Evolutionary conservation across 2,113 vertebrate genomes (phyloP).

Genomic region (Kryptolebias marmoratus): DNA sequence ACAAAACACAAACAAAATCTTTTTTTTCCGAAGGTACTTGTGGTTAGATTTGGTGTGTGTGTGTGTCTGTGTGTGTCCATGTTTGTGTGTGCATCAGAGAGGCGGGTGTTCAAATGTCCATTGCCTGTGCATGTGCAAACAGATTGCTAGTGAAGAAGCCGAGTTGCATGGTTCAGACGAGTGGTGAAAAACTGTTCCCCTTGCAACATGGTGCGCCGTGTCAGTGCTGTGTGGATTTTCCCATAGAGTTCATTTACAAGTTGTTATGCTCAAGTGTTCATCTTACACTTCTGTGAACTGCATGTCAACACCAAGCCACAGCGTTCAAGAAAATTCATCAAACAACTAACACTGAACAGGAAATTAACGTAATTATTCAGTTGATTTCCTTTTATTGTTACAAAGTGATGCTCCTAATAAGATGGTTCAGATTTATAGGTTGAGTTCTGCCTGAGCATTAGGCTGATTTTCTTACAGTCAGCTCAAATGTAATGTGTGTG

Average conservation of each 20-base stretch:
- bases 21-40: constrained; percentile 65
- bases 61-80: not conserved
- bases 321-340: constrained; percentile 14
- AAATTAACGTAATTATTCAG: not conserved
- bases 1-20: constrained; percentile 35
- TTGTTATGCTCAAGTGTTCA: constrained; percentile 13
- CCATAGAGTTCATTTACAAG: constrained; percentile 23
- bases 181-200: constrained; percentile 47
- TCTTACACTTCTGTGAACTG: constrained; percentile 25
- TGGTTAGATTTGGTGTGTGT: constrained; percentile 42
- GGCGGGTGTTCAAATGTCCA: constrained; percentile 65
- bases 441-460: not conserved
- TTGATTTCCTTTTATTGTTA: not conserved
- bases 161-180: constrained; percentile 53
- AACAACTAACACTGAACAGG: not conserved
- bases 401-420: not conserved
- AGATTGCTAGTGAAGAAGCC: constrained; percentile 67
- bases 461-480: constrained; percentile 10
- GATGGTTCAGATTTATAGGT: too few relatives aligned
- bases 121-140: constrained; percentile 67
- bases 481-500: constrained; percentile 37
- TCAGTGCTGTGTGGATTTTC: constrained; percentile 4
- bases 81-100: constrained; percentile 45
- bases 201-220: constrained; percentile 18
- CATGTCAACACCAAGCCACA: not conserved